Evolutionary conservation across 2,888 invertebrate genomes (phyloP), one percentile per base, ranked within the genome.

Genomic region (Choristoneura rosaceana): DNA sequence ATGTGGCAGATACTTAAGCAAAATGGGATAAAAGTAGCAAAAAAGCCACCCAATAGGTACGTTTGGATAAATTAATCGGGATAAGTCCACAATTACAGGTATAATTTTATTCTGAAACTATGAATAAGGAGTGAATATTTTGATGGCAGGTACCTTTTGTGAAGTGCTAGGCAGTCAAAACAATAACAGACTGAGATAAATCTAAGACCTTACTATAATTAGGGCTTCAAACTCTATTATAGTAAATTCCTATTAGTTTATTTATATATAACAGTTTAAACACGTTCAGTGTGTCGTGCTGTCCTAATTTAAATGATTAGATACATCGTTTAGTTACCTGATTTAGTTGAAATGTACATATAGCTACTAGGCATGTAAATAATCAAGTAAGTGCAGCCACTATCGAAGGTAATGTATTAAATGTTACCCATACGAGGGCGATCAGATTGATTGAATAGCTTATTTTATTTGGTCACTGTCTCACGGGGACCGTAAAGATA

Each of bases 361-460:
- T 12, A 41, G 7, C 52, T 47, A 60, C 34, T 38, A 62, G 50
- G 43, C 43, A 62, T 62, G 69, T 78, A 83, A 85, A 85, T 84
- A 86, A 84, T 85, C 84, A 81, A 81, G 81, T 90, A 87, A 91
- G 91, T 90, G 90, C 85, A 84, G 77, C 77, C 76, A 76, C 84
- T 86, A 85, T 87, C 86, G 85, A 87, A 87, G 84, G 82, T 89
- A 92, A 91, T 92, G 87, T 92, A 90, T 89, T 89, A 89, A 88
- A 89, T 1, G 9, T 9, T 4, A 88, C 87, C 85, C 84, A 84
- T 87, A 84, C 84, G 83, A 84, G 78, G 79, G 79, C 79, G 81
- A 80, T 81, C 81, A 83, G 85, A 88, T 89, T 89, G 90, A 91
- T 90, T 87, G 87, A 86, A 84, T 79, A 84, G 84, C 84, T 87